Base-by-base conservation (phyloP, 1,140 invertebrate species). In the Drosophila neocordata region DNA sequence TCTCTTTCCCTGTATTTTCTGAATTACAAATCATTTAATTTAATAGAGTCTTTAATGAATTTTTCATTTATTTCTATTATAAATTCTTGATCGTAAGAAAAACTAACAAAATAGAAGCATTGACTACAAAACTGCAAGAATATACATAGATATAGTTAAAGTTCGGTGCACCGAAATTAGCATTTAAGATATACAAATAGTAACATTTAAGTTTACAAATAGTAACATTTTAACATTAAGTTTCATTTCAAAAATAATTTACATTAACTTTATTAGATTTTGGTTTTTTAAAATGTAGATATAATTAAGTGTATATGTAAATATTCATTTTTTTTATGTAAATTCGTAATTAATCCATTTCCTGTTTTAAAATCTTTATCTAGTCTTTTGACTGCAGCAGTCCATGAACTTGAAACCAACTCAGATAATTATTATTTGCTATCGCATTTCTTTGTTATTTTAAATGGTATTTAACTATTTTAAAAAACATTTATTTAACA, bases 321-420 rank as follows among this genome's bases (percentile, higher is more conserved):
- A 76, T 72, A 66, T 53, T 13, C 7, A 44, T 44, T 44, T 44
- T 3, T 20, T 24, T 24, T 22, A 20, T 73, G 73, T 84, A 84
- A 84, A 84, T 84, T 84, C 81, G 80, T 84, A 73, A 64, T 65
- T 67, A 53, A 61, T 79, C 37, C 81, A 27, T 67, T 67, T 51
- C 34, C 72, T 75, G 57, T 80, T 75, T 41, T 41, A 70, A 68
- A n/a, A 53, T 44, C 38, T 62, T 57, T 84, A 55, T 63, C 53
- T 79, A 79, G 58, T 74, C 71, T 74, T 70, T 62, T 44, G 53
- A 37, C 55, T 63, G 69, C 67, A 65, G 57, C 66, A 71, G 38
- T 76, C 13, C 53, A 1, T 73, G 77, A 84, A 69, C 69, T 74
- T 44, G n/a, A 27, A 52, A 38, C 58, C 35, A 22, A 24, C n/a